Conservation (phyloP, 2,797 vertebrate genomes). For the Valencia hispanica region DNA sequence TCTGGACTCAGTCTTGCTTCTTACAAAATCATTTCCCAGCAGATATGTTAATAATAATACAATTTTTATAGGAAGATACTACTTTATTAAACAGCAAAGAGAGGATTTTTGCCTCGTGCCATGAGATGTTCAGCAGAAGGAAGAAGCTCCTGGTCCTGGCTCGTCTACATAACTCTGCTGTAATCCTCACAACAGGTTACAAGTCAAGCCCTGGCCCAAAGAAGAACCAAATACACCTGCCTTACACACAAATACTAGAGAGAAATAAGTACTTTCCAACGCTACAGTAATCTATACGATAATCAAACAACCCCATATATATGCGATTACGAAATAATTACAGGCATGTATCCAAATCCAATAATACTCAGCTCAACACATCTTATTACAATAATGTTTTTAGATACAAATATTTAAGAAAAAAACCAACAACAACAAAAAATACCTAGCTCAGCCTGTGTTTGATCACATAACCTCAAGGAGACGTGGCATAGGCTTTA, state of each 20-base stretch:
- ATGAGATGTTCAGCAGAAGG: constrained; percentile 42
- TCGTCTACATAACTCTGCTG: constrained; percentile 50
- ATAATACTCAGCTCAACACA: neutral
- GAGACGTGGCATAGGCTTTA: constrained; percentile 37
- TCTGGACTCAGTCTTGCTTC: neutral
- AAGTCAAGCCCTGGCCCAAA: constrained; percentile 53
- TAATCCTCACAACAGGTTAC: constrained; percentile 73
- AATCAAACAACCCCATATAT: neutral
- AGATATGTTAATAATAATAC: neutral
- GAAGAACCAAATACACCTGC: constrained; percentile 35
- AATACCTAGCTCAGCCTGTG: neutral
- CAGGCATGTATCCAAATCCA: neutral
- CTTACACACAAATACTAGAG: constrained; percentile 34
- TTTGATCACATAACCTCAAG: constrained; percentile 17
- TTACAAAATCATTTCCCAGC: no score
- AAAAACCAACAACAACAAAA: neutral
- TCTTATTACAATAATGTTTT: neutral
- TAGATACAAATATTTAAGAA: neutral
- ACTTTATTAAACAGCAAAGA: neutral
- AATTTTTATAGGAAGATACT: neutral
- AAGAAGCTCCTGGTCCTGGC: constrained; percentile 42
- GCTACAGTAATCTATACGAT: neutral
- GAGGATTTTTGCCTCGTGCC: constrained; percentile 2
- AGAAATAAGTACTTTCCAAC: constrained; percentile 16
- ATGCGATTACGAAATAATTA: no score